Evolutionary conservation across 2,113 vertebrate species (phyloP).

Genomic region (Brachypteracias leptosomus): DNA sequence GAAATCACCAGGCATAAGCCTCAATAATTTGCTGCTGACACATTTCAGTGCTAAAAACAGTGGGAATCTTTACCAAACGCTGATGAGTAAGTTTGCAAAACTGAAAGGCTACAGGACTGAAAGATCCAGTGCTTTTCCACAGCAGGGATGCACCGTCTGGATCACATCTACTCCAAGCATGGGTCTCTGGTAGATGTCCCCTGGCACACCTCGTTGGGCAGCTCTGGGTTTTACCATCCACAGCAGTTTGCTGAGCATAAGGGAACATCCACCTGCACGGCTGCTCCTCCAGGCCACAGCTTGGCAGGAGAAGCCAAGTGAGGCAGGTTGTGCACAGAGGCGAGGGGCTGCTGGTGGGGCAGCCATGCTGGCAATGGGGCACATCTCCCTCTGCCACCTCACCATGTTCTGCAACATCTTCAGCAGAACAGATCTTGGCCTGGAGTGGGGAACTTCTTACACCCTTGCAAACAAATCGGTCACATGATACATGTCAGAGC

Average conservation of each 20-base stretch:
- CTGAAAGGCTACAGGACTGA: background rate
- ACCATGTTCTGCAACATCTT: background rate
- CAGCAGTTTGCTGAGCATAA: background rate
- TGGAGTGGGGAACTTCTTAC: background rate
- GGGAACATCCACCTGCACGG: background rate
- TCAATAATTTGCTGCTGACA: background rate
- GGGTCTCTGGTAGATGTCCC: background rate
- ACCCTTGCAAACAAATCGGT: background rate
- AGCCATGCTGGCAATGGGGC: rapidly evolving
- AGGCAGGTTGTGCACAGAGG: background rate
- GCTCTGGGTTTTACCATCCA: background rate
- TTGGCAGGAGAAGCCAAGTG: background rate
- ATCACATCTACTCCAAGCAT: background rate
- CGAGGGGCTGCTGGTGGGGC: rapidly evolving
- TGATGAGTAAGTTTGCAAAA: background rate
- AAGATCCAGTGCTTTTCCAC: background rate
- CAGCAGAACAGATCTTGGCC: background rate
- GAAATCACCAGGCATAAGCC: background rate
- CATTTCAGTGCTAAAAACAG: background rate
- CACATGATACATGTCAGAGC: background rate
- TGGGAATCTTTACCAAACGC: background rate
- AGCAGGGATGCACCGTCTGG: background rate
- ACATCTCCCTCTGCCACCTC: background rate
- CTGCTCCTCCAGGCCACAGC: background rate
- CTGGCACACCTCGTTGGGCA: background rate